Evolutionary conservation across 1,140 invertebrate genomes (phyloP).

Genomic region (Drosophila mauritiana): DNA sequence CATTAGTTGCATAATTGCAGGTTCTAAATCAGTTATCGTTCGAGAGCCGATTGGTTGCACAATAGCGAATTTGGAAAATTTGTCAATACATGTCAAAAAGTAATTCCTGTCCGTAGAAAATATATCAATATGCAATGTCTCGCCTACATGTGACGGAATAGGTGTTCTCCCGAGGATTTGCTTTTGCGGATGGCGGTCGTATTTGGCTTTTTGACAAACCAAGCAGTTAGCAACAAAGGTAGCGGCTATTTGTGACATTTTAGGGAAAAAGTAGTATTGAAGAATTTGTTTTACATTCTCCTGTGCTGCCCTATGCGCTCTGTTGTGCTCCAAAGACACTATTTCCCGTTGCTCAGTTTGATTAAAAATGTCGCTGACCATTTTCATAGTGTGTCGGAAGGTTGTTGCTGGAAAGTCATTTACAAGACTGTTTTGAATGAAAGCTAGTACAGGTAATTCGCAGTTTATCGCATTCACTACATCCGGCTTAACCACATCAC

Average conservation of each 20-base stretch:
- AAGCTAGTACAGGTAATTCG: no score
- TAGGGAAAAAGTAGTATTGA: slow-evolving; percentile 5
- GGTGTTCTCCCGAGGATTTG: not conserved
- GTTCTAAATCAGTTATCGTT: not conserved
- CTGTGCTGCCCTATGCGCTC: slow-evolving; percentile 9
- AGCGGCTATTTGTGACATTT: slow-evolving; percentile 4
- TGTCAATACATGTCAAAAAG: not conserved
- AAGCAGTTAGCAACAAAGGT: slow-evolving; percentile 10
- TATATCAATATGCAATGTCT: not conserved
- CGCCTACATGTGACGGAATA: slow-evolving; percentile 8
- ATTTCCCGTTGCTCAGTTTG: no score
- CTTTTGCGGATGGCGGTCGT: slow-evolving; percentile 12
- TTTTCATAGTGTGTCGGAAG: not conserved
- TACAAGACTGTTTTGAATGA: slow-evolving; percentile 6
- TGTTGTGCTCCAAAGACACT: not conserved
- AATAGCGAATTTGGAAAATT: not conserved
- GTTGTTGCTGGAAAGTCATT: not conserved
- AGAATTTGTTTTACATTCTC: slow-evolving; percentile 18
- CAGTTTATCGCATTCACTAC: not conserved
- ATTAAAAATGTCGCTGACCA: not conserved
- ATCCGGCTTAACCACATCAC: slow-evolving; percentile 7
- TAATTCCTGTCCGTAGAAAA: not conserved
- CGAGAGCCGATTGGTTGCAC: not conserved
- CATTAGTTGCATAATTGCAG: no score
- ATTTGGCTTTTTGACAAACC: slow-evolving; percentile 12